A percentile compares a stretch with the other conserved stretches of the same genome.
Evolutionary conservation across 2,113 vertebrate species (phyloP).

Genomic region (Tragelaphus strepsiceros): DNA sequence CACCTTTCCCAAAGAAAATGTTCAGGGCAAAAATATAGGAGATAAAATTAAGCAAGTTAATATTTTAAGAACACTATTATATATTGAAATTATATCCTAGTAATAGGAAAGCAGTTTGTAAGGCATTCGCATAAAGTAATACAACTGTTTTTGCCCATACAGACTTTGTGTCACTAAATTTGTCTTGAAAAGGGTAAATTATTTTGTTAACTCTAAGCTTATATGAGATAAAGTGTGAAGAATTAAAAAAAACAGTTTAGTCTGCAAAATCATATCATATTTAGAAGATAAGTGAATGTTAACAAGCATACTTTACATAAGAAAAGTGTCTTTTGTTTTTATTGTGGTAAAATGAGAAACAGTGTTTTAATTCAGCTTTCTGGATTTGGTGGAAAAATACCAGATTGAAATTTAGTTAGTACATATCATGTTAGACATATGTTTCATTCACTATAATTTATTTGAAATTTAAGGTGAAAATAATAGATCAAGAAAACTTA

Average conservation of each 20-base stretch:
- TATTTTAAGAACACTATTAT: constrained; percentile 27
- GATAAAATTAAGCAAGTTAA: constrained; percentile 18
- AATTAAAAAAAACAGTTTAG: neutral
- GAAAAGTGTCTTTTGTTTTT: neutral
- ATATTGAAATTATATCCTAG: constrained; percentile 15
- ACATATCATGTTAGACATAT: neutral
- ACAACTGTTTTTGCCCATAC: neutral
- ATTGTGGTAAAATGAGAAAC: neutral
- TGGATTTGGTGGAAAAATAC: neutral
- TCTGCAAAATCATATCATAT: neutral
- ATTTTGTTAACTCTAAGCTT: constrained; percentile 30
- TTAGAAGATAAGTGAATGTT: constrained; percentile 7
- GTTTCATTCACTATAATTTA: constrained; percentile 19
- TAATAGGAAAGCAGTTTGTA: constrained; percentile 13
- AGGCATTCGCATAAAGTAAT: constrained; percentile 5
- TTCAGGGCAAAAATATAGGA: constrained; percentile 22
- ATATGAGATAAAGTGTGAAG: constrained; percentile 26
- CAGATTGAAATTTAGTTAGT: constrained; percentile 33
- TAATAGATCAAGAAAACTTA: constrained; percentile 1
- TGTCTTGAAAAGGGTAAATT: constrained; percentile 19
- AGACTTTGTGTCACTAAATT: constrained; percentile 1
- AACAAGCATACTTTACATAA: neutral
- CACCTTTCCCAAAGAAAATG: neutral
- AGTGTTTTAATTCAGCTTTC: neutral
- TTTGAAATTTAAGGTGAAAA: constrained; percentile 48